phyloP scores from a whole-genome alignment of 2,888 invertebrate genomes.

The Sphecodes monilicornis region DNA sequence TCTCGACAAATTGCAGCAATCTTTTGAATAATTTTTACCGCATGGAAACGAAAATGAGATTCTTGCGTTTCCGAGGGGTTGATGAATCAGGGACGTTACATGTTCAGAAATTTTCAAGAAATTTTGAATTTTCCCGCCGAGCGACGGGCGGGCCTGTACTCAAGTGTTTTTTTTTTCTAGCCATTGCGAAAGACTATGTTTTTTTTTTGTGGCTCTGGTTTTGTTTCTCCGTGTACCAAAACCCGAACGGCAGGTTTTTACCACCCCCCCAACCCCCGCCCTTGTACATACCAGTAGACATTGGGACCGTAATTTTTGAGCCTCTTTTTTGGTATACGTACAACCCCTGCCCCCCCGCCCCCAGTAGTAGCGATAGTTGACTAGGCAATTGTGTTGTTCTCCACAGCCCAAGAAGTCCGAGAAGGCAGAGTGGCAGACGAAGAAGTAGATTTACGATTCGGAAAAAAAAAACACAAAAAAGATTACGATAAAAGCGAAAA shows the following conservation, averaged over 20 bases:
- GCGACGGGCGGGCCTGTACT: conserved; percentile 52
- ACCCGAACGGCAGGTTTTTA: conserved; percentile 68
- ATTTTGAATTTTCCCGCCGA: conserved; percentile 48
- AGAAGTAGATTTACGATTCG: conserved; percentile 84
- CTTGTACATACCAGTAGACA: conserved; percentile 6
- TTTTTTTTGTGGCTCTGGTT: conserved; percentile 71
- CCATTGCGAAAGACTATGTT: conserved; percentile 64
- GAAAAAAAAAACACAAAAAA: conserved; percentile 32
- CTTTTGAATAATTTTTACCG: background rate
- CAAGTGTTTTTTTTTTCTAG: conserved; percentile 62
- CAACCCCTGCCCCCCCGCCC: conserved; percentile 11
- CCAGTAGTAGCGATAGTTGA: conserved; percentile 75
- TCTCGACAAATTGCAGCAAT: background rate
- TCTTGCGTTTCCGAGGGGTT: conserved; percentile 20
- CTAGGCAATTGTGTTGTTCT: conserved; percentile 83
- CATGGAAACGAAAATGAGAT: background rate
- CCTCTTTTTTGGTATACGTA: conserved; percentile 51
- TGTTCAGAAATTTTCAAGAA: background rate
- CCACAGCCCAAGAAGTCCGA: conserved; percentile 92
- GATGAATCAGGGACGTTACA: background rate
- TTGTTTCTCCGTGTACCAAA: conserved; percentile 63
- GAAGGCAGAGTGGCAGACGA: conserved; percentile 91
- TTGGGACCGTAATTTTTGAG: conserved; percentile 32
- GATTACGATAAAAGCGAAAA: conserved; percentile 35
- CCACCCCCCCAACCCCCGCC: conserved; percentile 15